Percentiles rank a stretch among this genome's conserved stretches.
Conservation (phyloP, 1,140 invertebrate genomes). For the Coptotermes formosanus region DNA sequence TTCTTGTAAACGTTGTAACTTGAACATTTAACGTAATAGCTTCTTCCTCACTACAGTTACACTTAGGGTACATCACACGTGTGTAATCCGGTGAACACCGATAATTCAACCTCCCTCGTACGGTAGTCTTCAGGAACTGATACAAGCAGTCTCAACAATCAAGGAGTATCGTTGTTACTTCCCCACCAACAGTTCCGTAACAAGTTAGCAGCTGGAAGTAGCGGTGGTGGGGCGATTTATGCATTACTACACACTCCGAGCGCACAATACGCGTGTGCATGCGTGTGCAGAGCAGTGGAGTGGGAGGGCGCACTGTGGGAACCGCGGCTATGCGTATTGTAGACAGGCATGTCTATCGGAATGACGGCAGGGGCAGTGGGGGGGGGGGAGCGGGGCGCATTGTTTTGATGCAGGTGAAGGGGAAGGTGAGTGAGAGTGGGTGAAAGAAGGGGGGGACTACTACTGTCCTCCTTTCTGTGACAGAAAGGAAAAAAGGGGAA, state of each 20-base stretch:
- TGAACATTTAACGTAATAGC: too few relatives aligned
- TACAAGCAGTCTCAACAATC: not conserved
- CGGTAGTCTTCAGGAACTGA: not conserved
- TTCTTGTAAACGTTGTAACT: too few relatives aligned
- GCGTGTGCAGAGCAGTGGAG: not conserved
- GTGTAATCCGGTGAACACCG: not conserved
- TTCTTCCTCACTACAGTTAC: not conserved
- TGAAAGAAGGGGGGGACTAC: not conserved
- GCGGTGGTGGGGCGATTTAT: not conserved
- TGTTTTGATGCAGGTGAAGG: slow-evolving; percentile 11
- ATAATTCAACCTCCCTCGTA: not conserved
- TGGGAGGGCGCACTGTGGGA: not conserved
- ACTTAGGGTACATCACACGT: not conserved
- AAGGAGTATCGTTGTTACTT: not conserved
- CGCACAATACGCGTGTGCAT: not conserved
- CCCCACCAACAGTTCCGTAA: not conserved
- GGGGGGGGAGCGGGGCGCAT: not conserved
- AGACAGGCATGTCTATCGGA: not conserved
- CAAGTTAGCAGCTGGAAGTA: slow-evolving; percentile 4
- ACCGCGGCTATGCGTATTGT: slow-evolving; percentile 1
- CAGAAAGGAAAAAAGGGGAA: not conserved
- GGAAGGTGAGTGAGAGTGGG: not conserved
- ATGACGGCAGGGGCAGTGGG: not conserved
- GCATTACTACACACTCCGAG: not conserved
- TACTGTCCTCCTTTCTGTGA: not conserved